These are phyloP conservation scores for Bemisia tabaci DNA, from an alignment of 1,140 invertebrate genomes.

Conservation along the genomic window DNA sequence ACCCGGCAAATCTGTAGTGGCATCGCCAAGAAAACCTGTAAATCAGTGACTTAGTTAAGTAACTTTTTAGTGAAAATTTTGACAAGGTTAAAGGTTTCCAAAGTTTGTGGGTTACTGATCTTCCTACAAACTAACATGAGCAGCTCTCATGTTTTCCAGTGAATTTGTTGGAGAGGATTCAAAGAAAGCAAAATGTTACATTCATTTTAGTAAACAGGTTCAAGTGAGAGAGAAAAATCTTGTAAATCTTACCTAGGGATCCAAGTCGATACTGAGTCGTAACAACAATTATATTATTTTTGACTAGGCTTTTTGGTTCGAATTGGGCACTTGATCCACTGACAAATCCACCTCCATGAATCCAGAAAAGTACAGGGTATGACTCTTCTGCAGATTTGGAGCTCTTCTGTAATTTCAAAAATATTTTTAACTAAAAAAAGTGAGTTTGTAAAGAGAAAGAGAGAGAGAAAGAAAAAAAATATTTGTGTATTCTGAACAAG, in stretches of 20 bases:
- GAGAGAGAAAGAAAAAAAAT: background rate
- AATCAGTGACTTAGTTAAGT: no score
- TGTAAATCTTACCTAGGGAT: constrained; percentile 35
- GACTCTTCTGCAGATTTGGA: background rate
- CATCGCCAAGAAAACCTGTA: constrained; percentile 47
- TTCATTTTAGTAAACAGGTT: no score
- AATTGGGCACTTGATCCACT: constrained; percentile 36
- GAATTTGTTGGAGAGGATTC: no score
- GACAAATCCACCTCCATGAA: constrained; percentile 30
- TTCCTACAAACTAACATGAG: no score
- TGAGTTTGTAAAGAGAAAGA: background rate
- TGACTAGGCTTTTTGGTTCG: constrained; percentile 39
- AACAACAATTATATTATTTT: constrained; percentile 50
- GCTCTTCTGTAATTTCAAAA: no score
- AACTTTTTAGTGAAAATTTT: no score
- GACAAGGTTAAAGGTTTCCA: no score
- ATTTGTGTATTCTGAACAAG: background rate
- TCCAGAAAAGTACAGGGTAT: constrained; percentile 26
- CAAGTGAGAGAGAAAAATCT: background rate
- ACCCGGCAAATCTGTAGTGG: constrained; percentile 46
- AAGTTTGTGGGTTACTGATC: no score
- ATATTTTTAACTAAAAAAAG: background rate
- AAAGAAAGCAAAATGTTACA: no score
- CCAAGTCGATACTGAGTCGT: constrained; percentile 65
- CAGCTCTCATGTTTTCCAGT: no score